Base-by-base conservation (phyloP, 2,797 vertebrate genomes). In the Alcedo quadribrachys region DNA sequence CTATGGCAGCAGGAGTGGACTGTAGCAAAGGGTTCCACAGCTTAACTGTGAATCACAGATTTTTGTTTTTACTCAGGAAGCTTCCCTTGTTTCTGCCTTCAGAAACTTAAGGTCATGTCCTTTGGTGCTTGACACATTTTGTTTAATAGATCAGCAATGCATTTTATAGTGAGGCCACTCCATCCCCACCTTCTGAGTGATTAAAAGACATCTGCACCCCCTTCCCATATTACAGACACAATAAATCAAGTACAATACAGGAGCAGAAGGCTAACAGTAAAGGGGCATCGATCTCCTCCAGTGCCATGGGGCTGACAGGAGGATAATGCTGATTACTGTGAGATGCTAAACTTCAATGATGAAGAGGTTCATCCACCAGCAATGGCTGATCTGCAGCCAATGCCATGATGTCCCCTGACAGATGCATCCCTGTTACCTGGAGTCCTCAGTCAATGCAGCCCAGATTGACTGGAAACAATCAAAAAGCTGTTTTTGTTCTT, bases 1-100 rank as follows among this genome's bases (percentile, higher is more conserved):
- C 46, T 48, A 13, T 4, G 12, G 21, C 18, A 55, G 25, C 21
- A 43, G 12, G 3, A 33, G 12, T 6, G n/a, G 35, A 11, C 43
- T 45, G 67, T 65, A 45, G 58, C 18, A 71, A 65, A 15, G 50
- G 22, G 8, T 27, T 71, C 42, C 12, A 4, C 35, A 77, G 13
- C 1, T 63, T 35, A 25, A 9, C 11, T 42, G 1, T 46, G 65
- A 54, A 51, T 8, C 30, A 30, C 1, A 4, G 2, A 3, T 4
- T 33, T 67, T 58, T n/a, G 4, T n/a, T 81, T 57, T 66, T 7
- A 63, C 19, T 5, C 4, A 1, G 74, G 54, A 77, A 67, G 10
- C 1, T 67, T 58, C 78, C 15, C 12, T 46, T 55, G 5, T 20
- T 51, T 60, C 25, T 50, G 25, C 20, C 20, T 75, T 79, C 25